Base-by-base conservation (phyloP, 2,113 vertebrate species). In the Chloebia gouldiae region DNA sequence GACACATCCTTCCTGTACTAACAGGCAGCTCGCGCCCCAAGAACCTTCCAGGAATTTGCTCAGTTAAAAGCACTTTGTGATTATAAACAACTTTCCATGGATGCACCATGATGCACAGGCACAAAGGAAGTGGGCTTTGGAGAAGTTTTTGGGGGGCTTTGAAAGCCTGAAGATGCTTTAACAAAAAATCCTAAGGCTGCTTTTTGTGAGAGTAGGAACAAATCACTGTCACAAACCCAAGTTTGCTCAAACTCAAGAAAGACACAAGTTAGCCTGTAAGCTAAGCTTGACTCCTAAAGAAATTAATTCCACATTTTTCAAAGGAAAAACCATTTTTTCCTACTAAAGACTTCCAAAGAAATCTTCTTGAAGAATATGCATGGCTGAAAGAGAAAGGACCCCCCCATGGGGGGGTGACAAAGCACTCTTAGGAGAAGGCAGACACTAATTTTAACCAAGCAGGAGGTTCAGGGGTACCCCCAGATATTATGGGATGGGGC, bases 41-140 rank as follows among this genome's bases (percentile, higher is more conserved):
- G 71, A 83, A 49, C 56, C 71, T 83, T 77, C 71, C 88, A 83
- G 88, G 71, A 90, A 77, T 44, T 4, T 24, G 23, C 27, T 44
- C 49, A 17, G 56, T 63, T 56, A 24, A 77, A 70, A 44, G 64
- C 56, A 17, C 31, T 63, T 8, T 5, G 27, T 63, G 71, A 56
- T 63, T 31, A 27, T 1, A 49, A 56, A 70, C 22, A 69, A 5
- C 20, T 3, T 53, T 35, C 22, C 22, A 8, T 0, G 3, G 2
- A 15, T 1, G 7, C 8, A 23, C 42, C 4, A 0, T 2, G 11
- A 66, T 3, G 3, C 9, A 14, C 9, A 35, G 24, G 71, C 60
- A 78, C 7, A 51, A 39, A 40, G 33, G 21, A 81, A 20, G 7
- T 2, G 22, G 11, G 33, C 8, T 57, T 9, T 25, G n/a, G 40